Evolutionary conservation across 23 tunicate species (phyloP), one percentile per base, ranked within the genome.

Genomic region (Oikopleura dioica): DNA sequence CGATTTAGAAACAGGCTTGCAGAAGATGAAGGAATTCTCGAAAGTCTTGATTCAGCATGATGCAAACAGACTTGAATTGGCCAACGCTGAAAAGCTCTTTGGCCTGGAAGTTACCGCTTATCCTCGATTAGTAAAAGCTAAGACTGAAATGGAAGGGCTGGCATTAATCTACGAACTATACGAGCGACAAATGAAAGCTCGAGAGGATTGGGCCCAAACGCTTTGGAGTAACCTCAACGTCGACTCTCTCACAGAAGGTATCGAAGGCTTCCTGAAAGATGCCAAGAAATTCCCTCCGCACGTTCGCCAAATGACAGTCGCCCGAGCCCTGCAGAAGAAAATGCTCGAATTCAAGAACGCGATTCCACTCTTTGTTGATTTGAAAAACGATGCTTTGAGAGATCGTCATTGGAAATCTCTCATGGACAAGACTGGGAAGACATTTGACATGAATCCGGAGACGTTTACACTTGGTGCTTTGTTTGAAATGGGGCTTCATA

Each of bases 181-280:
- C 55, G 91, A 82, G 34, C 89, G 84, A 79, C 96, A 89, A 79
- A 79, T 72, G 37, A 81, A 76, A 59, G 96, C 96, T 0, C 77
- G 96, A 50, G 96, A 89, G 59, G 96, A 89, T 37, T 89, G 96
- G 96, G 88, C 96, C 1, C 96, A 89, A 67, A 89, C 96, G 0
- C 50, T 89, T 51, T 89, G 96, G 96, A 86, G 89, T 1, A 89
- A 89, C 75, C 83, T 89, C 35, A 84, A 89, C 38, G 89, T 89
- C 38, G 84, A 89, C 63, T 76, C 68, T 89, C 80, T 89, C 35
- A 36, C 84, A 4, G 96, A 89, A 77, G 96, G 96, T 37, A 89
- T 89, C 38, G 96, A 89, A 1, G 83, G 87, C 31, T 89, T 84
- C 68, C 69, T 79, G 50, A 89, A 81, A 77, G 82, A 89, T 67